Conservation (phyloP, 2,888 invertebrate species). For the Cryptocephalus primarius region DNA sequence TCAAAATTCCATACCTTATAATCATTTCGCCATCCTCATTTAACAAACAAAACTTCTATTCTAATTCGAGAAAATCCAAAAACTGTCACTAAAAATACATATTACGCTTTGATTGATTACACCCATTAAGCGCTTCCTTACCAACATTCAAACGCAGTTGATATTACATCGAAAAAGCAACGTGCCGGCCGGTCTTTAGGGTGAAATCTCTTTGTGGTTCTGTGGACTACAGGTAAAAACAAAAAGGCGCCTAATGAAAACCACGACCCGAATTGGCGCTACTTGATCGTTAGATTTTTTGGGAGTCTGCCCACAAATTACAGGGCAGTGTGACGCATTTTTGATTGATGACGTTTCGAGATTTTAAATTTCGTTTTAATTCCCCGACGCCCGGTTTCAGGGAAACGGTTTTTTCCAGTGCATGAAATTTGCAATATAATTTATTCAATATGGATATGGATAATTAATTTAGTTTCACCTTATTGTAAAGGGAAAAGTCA, state of each 20-base stretch:
- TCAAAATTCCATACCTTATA: neutral
- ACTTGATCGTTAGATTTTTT: conserved; percentile 19
- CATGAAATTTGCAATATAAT: no score
- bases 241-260: conserved; percentile 28
- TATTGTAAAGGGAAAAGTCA: no score
- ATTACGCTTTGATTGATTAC: conserved; percentile 33
- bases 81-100: conserved; percentile 36
- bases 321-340: conserved; percentile 27
- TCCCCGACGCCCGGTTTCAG: no score
- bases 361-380: no score
- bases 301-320: conserved; percentile 22
- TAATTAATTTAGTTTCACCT: no score
- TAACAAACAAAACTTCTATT: conserved; percentile 19
- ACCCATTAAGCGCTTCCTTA: conserved; percentile 13
- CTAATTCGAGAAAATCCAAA: conserved; percentile 24
- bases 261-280: conserved; percentile 7
- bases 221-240: conserved; percentile 20
- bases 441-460: no score
- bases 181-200: conserved; percentile 4
- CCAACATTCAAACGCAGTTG: conserved; percentile 20
- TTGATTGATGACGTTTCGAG: conserved; percentile 28
- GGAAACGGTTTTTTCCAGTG: no score
- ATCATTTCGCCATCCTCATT: no score
- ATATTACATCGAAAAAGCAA: conserved; percentile 3
- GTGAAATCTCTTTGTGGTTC: conserved; percentile 8